A percentile compares a stretch with the other conserved stretches of the same genome.
phyloP scores from a whole-genome alignment of 2,797 vertebrate species.

The Hippopotamyrus pictus region DNA sequence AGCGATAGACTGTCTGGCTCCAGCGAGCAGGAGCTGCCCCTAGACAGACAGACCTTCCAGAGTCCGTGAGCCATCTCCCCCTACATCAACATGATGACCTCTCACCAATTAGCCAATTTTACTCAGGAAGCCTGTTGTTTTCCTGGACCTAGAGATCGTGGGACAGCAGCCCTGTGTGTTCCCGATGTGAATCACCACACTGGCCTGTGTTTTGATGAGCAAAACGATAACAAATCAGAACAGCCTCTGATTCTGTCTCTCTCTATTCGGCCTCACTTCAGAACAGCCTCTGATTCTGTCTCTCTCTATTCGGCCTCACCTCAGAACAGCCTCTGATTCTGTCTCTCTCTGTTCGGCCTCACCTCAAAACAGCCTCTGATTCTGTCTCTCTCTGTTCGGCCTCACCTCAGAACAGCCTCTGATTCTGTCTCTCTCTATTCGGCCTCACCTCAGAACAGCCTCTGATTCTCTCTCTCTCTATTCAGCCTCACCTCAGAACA shows the following conservation, averaged over 20 bases:
- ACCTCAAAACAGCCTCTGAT: no score
- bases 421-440: background rate
- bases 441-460: background rate
- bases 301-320: no score
- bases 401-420: background rate
- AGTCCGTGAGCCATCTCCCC: slow-evolving; percentile 32
- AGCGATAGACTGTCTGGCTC: slow-evolving; percentile 84
- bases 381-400: no score
- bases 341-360: background rate
- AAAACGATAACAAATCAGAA: slow-evolving; percentile 2
- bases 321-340: background rate
- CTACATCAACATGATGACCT: background rate
- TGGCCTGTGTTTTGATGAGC: slow-evolving; percentile 12
- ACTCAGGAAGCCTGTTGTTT: slow-evolving; percentile 20
- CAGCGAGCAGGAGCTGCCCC: slow-evolving; percentile 62
- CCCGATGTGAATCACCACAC: background rate
- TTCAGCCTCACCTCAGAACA: background rate
- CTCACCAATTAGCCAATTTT: background rate
- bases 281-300: no score
- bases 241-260: background rate
- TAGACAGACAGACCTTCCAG: slow-evolving; percentile 49
- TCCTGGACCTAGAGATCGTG: slow-evolving; percentile 5
- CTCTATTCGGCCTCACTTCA: background rate
- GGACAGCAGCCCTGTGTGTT: background rate
- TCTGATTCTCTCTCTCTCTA: no score